phyloP scores from a whole-genome alignment of 53 echinoderm and acorn worm genomes.

The Patiria pectinifera region DNA sequence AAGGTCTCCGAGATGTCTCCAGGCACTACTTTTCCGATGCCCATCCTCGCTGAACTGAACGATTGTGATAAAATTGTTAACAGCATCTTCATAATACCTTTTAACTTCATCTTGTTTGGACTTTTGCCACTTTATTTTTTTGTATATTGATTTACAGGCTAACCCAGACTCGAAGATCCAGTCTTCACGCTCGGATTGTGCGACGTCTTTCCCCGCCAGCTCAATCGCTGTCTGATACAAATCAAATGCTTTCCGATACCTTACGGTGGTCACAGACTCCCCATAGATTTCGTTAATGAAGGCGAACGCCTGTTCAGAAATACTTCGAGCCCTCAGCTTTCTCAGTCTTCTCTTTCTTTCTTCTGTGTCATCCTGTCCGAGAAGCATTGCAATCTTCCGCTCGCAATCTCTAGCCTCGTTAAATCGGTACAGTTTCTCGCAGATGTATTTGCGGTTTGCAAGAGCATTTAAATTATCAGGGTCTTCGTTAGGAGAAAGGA shows the following conservation, averaged over 20 bases:
- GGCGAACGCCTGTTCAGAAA: constrained; percentile 47
- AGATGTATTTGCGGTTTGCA: constrained; percentile 32
- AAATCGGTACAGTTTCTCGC: not conserved
- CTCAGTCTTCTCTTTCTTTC: not conserved
- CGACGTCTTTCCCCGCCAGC: not conserved
- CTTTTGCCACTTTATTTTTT: not conserved
- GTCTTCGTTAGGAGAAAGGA: constrained; percentile 27
- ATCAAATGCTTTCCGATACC: constrained; percentile 1
- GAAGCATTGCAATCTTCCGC: not conserved
- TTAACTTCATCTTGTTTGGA: not conserved
- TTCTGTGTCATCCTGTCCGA: not conserved
- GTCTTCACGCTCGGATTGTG: constrained; percentile 14
- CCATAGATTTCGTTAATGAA: constrained; percentile 13
- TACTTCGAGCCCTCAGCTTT: constrained; percentile 3
- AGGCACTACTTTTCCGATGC: not conserved
- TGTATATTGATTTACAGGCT: constrained; percentile 16
- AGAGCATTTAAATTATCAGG: constrained; percentile 52
- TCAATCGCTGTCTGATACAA: constrained; percentile 33
- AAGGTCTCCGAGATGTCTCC: constrained; percentile 10
- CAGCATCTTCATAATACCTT: not conserved
- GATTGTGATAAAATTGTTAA: not conserved
- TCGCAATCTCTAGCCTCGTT: constrained; percentile 9
- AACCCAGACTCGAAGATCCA: not conserved
- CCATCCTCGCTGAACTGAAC: not conserved
- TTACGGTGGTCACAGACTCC: not conserved